Percentiles rank a stretch among this genome's conserved stretches.
phyloP scores from a whole-genome alignment of 2,113 vertebrate genomes.

The Triplophysa siluroides region DNA sequence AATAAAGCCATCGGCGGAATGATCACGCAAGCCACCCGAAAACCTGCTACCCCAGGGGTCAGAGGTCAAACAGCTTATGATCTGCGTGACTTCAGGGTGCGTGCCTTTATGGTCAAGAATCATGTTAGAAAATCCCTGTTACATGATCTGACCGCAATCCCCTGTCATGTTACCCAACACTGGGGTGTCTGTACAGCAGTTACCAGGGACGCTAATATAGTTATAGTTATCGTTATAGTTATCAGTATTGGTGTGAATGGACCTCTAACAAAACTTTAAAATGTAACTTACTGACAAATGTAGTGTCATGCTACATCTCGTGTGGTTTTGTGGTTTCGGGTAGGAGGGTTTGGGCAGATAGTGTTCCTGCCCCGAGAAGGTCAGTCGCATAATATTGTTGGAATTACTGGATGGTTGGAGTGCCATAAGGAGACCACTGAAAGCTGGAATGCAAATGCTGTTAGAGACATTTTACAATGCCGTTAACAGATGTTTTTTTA shows the following conservation, averaged over 20 bases:
- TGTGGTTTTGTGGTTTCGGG: neutral
- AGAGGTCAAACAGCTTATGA: neutral
- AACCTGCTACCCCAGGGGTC: constrained; percentile 5
- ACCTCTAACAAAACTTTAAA: neutral
- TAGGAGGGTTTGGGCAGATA: neutral
- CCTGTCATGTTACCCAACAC: constrained; percentile 11
- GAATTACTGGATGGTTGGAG: neutral
- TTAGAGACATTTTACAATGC: neutral
- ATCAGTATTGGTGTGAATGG: too few relatives aligned
- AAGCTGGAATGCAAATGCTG: neutral
- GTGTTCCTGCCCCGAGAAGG: neutral
- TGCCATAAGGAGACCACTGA: neutral
- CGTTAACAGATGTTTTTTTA: constrained; percentile 23
- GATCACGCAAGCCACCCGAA: neutral
- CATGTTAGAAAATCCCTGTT: neutral
- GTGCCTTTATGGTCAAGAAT: neutral
- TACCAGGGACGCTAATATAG: neutral
- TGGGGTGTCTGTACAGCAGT: constrained; percentile 2
- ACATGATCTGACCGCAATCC: constrained; percentile 1
- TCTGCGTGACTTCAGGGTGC: neutral
- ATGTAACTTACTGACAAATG: neutral
- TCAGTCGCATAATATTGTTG: neutral
- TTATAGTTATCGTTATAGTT: too few relatives aligned
- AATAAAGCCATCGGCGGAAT: neutral
- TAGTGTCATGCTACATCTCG: neutral